These are phyloP conservation scores for Ispidina picta DNA, from an alignment of 2,797 vertebrate genomes.

Conservation along the genomic window DNA sequence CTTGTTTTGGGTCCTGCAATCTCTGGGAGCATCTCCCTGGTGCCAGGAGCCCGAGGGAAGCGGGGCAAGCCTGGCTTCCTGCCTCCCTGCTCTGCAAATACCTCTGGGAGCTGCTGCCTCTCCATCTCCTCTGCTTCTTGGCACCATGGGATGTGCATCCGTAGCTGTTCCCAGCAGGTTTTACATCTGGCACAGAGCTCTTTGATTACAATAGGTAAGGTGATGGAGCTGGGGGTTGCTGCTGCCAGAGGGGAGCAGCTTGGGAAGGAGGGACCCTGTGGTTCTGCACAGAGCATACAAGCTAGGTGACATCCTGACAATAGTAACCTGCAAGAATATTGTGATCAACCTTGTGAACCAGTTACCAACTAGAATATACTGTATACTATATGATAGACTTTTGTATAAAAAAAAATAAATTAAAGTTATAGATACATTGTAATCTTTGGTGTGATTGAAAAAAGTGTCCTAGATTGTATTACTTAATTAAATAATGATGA, in stretches of 20 bases:
- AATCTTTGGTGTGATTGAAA: constrained; percentile 63
- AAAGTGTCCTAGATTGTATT: constrained; percentile 70
- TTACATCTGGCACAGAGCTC: background rate
- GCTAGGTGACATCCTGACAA: constrained; percentile 17
- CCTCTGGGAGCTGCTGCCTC: background rate
- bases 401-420: constrained; percentile 57
- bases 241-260: constrained; percentile 1
- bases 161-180: background rate
- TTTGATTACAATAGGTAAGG: background rate
- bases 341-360: constrained; percentile 69
- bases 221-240: background rate
- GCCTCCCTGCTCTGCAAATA: background rate
- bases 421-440: constrained; percentile 67
- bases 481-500: constrained; percentile 70
- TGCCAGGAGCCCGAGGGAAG: background rate
- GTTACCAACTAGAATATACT: constrained; percentile 57
- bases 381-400: constrained; percentile 63
- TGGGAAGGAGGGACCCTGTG: background rate
- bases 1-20: accelerated
- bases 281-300: background rate
- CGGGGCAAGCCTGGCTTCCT: background rate
- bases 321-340: constrained; percentile 57
- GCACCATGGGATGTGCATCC: background rate
- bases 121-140: accelerated
- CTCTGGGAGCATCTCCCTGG: background rate